A percentile compares a stretch with the other conserved stretches of the same genome.
Conservation (phyloP, 2,113 vertebrate species). For the Boleophthalmus pectinirostris region DNA sequence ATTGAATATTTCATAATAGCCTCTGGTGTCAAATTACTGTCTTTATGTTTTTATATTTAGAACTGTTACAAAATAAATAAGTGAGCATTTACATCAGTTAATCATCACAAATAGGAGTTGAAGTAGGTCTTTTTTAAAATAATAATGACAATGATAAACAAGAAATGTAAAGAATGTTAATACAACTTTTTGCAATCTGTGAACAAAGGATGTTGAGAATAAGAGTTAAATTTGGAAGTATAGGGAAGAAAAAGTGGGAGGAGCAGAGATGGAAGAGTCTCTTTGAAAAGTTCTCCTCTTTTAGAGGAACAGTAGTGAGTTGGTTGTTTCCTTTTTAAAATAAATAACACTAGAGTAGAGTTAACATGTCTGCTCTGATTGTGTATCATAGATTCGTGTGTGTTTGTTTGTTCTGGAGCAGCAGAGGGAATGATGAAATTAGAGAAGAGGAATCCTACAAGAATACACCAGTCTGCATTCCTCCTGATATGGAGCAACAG, state of each 20-base stretch:
- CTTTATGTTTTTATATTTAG: neutral
- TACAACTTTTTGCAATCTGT: too few relatives aligned
- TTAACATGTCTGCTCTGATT: slow-evolving; percentile 9
- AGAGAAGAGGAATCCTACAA: slow-evolving; percentile 59
- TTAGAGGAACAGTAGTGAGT: slow-evolving; percentile 5
- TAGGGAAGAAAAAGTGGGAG: slow-evolving; percentile 12
- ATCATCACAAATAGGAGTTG: neutral
- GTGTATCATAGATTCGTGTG: slow-evolving; percentile 17
- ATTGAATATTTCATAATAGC: too few relatives aligned
- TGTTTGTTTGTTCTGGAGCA: slow-evolving; percentile 26
- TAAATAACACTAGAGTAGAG: slow-evolving; percentile 18
- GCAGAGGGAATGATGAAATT: slow-evolving; percentile 56
- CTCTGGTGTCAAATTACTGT: too few relatives aligned
- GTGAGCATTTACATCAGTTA: neutral
- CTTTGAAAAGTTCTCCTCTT: slow-evolving; percentile 7
- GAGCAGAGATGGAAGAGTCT: neutral
- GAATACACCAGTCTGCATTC: slow-evolving; percentile 65
- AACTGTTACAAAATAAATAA: neutral
- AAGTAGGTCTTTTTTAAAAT: neutral
- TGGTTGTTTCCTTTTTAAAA: neutral
- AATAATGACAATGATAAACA: neutral
- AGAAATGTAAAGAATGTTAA: too few relatives aligned
- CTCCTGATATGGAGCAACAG: slow-evolving; percentile 66
- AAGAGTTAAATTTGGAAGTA: slow-evolving; percentile 5
- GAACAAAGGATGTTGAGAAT: neutral